Evolutionary conservation across 2,797 vertebrate species (phyloP).

Genomic region (Chelidonichthys spinosus): DNA sequence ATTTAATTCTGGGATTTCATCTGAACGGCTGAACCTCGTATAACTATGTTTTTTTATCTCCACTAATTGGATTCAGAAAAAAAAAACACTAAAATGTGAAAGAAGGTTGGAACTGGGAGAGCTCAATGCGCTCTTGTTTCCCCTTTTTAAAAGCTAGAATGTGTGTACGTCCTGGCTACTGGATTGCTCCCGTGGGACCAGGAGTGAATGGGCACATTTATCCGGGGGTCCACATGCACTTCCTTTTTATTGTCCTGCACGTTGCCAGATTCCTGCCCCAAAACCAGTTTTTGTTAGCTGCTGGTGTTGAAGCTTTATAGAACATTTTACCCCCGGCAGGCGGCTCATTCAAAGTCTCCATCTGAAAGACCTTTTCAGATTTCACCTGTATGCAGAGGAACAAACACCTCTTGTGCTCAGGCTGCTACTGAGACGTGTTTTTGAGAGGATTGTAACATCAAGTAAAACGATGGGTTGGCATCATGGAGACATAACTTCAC

Average conservation of each 20-base stretch:
- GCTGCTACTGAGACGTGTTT: neutral
- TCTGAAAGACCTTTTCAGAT: conserved; percentile 33
- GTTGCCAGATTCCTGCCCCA: conserved; percentile 60
- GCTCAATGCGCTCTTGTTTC: conserved; percentile 65
- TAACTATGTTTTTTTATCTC: conserved; percentile 50
- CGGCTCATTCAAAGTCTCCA: conserved; percentile 25
- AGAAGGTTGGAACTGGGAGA: conserved; percentile 47
- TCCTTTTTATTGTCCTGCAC: conserved; percentile 72
- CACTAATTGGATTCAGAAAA: conserved; percentile 49
- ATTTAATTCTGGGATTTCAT: conserved; percentile 56
- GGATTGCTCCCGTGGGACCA: conserved; percentile 69
- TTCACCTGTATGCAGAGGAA: neutral
- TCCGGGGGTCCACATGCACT: conserved; percentile 67
- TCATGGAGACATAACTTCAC: neutral
- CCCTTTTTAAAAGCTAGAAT: conserved; percentile 57
- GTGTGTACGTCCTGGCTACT: conserved; percentile 51
- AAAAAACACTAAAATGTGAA: conserved; percentile 26
- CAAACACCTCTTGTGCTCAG: neutral
- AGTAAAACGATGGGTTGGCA: neutral
- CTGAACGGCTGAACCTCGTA: conserved; percentile 47
- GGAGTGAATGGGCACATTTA: conserved; percentile 74
- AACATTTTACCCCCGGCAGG: conserved; percentile 29
- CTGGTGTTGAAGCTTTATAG: conserved; percentile 38
- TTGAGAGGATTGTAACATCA: neutral
- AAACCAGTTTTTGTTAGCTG: conserved; percentile 52